Evolutionary conservation across 2,888 invertebrate genomes (phyloP), one percentile per base, ranked within the genome.

Genomic region (Anagyrus pseudococci): DNA sequence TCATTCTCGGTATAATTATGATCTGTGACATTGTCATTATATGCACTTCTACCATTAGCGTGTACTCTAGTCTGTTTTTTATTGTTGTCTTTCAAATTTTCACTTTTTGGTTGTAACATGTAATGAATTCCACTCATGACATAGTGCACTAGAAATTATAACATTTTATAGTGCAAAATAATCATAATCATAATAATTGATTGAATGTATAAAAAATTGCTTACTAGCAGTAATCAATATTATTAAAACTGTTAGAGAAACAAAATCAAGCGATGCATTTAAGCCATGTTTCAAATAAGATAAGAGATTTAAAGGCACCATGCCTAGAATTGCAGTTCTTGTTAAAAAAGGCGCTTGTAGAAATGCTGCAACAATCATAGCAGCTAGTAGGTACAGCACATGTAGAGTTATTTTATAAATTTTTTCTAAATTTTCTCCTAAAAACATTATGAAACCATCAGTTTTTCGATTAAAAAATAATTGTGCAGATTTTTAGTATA

Each of bases 291-390:
- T 79, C 54, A 78, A 73, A 55, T 73, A 78, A 0, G 78, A 70
- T 19, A 68, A 53, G 7, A 81, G 69, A 71, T 81, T 81, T 20
- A 80, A 52, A 2, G 80, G 80, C 22, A 79, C 73, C 22, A 81
- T 66, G 29, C 72, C 74, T 68, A 81, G 66, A 43, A 81, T 77
- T 2, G 75, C 72, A 10, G 71, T 66, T 69, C 81, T 73, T 0
- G 79, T 80, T 50, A 77, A 66, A 46, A 75, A 69, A 10, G 81
- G 81, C 7, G 77, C 77, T 67, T 78, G 72, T 17, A 81, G 68
- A 61, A 81, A 81, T 7, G 80, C 72, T 6, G 80, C 76, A n/a
- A 78, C 62, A 50, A 81, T 68, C 81, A 81, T 81, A 7, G 77
- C 76, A 13, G 68, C 65, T 13, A 81, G 57, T 62, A 81, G 69